These are phyloP conservation scores for Proisotoma minuta DNA, from an alignment of 2,888 invertebrate genomes.

Conservation along the genomic window DNA sequence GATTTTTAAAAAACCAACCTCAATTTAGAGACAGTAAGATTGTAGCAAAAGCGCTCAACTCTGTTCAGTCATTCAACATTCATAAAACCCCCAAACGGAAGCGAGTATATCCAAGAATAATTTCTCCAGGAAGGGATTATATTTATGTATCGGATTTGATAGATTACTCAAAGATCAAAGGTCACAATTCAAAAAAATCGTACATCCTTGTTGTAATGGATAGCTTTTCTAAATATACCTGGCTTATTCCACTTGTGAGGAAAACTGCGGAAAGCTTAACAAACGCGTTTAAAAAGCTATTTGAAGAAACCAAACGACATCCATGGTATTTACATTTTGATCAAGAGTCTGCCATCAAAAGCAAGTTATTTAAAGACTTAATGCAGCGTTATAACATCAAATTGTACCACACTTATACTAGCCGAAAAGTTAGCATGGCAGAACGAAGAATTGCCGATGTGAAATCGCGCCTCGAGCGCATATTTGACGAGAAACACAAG, in stretches of 20 bases:
- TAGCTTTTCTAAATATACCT: not conserved
- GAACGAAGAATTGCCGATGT: not conserved
- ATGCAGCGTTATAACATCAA: not conserved
- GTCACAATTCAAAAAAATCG: not conserved
- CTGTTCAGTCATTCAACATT: not conserved
- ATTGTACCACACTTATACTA: not conserved
- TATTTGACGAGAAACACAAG: not conserved
- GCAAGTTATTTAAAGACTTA: not conserved
- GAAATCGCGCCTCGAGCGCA: not conserved
- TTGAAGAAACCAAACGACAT: not conserved
- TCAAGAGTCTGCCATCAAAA: not conserved
- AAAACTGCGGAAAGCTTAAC: not conserved
- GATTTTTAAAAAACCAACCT: not conserved
- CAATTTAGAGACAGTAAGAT: not conserved
- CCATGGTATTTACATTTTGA: not conserved
- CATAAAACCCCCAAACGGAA: not conserved
- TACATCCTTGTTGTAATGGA: not conserved
- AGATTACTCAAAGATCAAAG: not conserved
- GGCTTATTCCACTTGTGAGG: not conserved
- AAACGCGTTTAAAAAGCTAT: not conserved
- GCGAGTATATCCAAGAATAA: not conserved
- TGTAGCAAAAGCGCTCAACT: not conserved
- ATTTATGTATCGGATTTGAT: not conserved
- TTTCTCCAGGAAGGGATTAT: not conserved
- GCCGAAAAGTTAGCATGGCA: not conserved